Conservation (phyloP, 1,140 invertebrate species). For the Dendrolimus kikuchii region DNA sequence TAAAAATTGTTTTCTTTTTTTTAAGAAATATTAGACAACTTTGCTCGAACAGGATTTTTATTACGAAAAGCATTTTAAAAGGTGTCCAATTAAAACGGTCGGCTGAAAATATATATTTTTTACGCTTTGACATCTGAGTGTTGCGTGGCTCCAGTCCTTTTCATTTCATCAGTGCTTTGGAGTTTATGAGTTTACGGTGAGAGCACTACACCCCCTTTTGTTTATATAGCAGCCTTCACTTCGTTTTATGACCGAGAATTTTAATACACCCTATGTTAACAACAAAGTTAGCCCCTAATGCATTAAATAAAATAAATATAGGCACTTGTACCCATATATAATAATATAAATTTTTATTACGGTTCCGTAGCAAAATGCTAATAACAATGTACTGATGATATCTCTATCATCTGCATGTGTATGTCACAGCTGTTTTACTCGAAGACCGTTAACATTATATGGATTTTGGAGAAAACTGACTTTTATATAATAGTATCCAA, state of each 20-base stretch:
- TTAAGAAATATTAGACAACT: constrained; percentile 13
- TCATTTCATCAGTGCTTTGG: constrained; percentile 36
- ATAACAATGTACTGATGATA: too few relatives aligned
- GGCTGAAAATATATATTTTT: constrained; percentile 29
- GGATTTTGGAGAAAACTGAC: too few relatives aligned
- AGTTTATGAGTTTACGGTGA: constrained; percentile 50
- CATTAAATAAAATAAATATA: too few relatives aligned
- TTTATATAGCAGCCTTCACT: constrained; percentile 25
- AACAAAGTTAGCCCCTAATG: not conserved
- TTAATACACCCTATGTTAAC: constrained; percentile 17
- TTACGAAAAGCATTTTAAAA: constrained; percentile 10
- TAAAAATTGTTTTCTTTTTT: constrained; percentile 7
- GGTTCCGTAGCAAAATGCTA: too few relatives aligned
- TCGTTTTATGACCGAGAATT: constrained; percentile 29
- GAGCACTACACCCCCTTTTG: constrained; percentile 43
- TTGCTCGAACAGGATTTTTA: constrained; percentile 9
- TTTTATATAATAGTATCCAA: too few relatives aligned
- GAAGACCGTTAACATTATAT: too few relatives aligned
- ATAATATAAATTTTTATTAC: too few relatives aligned
- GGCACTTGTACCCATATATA: too few relatives aligned
- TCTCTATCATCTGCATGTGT: too few relatives aligned
- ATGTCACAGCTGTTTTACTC: too few relatives aligned
- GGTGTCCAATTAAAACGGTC: constrained; percentile 42
- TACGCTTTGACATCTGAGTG: constrained; percentile 24
- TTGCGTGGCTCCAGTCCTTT: constrained; percentile 26